phyloP scores from a whole-genome alignment of 2,888 invertebrate species.

The Cerceris rybyensis region DNA sequence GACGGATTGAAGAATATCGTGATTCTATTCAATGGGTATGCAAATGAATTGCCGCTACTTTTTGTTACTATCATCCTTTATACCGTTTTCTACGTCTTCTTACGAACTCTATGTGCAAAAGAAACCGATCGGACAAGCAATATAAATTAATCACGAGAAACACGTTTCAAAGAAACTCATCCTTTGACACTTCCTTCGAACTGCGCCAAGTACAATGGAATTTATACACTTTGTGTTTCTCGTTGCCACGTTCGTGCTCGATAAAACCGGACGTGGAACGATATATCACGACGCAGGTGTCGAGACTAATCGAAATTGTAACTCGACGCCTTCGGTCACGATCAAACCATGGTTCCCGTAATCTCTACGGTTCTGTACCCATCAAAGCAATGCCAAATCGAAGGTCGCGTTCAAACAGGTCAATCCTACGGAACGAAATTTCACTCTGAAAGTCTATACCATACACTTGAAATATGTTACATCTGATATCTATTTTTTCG shows the following conservation, averaged over 20 bases:
- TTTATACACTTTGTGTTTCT: slow-evolving; percentile 4
- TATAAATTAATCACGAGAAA: neutral
- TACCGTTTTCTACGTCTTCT: too few species aligned
- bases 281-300: slow-evolving; percentile 11
- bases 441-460: neutral
- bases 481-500: neutral
- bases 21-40: too few species aligned
- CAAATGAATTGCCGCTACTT: too few species aligned
- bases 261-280: neutral
- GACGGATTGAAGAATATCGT: too few species aligned
- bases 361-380: slow-evolving; percentile 15
- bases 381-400: slow-evolving; percentile 35
- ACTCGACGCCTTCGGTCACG: slow-evolving; percentile 23
- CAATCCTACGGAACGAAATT: slow-evolving; percentile 17
- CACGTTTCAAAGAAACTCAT: neutral
- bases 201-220: neutral
- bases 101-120: too few species aligned
- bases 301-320: slow-evolving; percentile 46
- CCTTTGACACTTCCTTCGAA: neutral
- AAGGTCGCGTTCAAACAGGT: slow-evolving; percentile 23
- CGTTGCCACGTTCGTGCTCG: neutral
- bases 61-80: too few species aligned
- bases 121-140: too few species aligned
- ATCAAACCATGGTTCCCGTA: slow-evolving; percentile 14
- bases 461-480: neutral